These are phyloP conservation scores for Eristalinus aeneus DNA, from an alignment of 2,888 invertebrate species.

Conservation along the genomic window DNA sequence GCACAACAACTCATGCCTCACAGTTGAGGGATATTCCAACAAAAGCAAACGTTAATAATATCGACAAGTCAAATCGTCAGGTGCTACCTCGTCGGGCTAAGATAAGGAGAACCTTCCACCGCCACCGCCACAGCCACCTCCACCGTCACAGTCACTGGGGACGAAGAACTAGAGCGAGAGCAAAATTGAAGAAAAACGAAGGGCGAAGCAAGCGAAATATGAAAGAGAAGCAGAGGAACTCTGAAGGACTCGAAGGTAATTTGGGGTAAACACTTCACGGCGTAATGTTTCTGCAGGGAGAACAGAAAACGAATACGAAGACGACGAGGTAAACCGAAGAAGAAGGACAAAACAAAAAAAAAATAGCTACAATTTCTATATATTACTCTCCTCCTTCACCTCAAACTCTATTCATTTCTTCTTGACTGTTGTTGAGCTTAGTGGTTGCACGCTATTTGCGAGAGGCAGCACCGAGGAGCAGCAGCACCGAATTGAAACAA, in stretches of 20 bases:
- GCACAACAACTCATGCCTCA: slow-evolving; percentile 41
- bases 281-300: slow-evolving; percentile 66
- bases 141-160: neutral
- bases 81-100: slow-evolving; percentile 25
- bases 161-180: neutral
- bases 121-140: no score
- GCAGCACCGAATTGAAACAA: slow-evolving; percentile 27
- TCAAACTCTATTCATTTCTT: neutral
- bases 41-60: slow-evolving; percentile 62
- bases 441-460: slow-evolving; percentile 66
- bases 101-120: slow-evolving; percentile 1
- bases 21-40: slow-evolving; percentile 5
- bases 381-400: neutral
- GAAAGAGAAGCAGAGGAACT: slow-evolving; percentile 30
- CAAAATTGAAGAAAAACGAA: neutral
- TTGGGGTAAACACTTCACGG: slow-evolving; percentile 69
- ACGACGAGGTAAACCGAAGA: no score
- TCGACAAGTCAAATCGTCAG: slow-evolving; percentile 70
- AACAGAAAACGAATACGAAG: slow-evolving; percentile 20
- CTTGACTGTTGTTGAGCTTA: slow-evolving; percentile 59
- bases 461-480: slow-evolving; percentile 5
- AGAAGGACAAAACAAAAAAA: neutral
- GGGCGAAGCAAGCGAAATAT: neutral
- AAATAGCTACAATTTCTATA: neutral
- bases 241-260: slow-evolving; percentile 68